Evolutionary conservation across 2,113 vertebrate species (phyloP), one percentile per base, ranked within the genome.

Genomic region (Sapayoa aenigma): DNA sequence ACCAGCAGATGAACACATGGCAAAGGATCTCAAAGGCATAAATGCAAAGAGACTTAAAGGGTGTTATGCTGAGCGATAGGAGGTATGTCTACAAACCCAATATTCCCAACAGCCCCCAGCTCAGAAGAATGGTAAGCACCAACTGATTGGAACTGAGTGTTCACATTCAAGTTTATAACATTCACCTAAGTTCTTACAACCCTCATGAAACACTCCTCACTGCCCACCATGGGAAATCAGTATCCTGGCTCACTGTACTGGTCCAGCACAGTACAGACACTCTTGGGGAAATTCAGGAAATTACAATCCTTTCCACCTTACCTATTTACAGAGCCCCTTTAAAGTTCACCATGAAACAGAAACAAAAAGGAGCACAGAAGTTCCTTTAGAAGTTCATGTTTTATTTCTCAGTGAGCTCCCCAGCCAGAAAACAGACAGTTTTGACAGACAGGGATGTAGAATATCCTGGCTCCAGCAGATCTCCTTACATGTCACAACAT

Each of bases 391-490:
- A 35, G 14, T 56, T 93, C 49, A 28, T 24, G 13, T 42, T 88
- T 77, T 53, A 73, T 49, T 86, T 86, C 53, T 58, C 72, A 50
- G 50, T 23, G n/a, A 93, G 63, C 37, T 62, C 75, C 79, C 67
- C 42, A 69, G 88, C 11, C 81, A 95, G 42, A 71, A 84, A 75
- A 71, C 12, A 24, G 74, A 11, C 66, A 87, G 41, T n/a, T n/a
- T n/a, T 72, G 87, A 85, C 71, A 68, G 78, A 90, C 58, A 91
- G 53, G 89, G 91, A 93, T 76, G 81, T 46, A 72, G 84, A 91
- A 89, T 49, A 87, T 27, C 56, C 74, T 76, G 58, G 63, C 50
- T 80, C 62, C 55, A 66, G 53, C 37, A 89, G 55, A 65, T 87
- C 74, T 93, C 69, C 62, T 93, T 80, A 62, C 53, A 90, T 55